A percentile compares a stretch with the other conserved stretches of the same genome.
phyloP scores from a whole-genome alignment of 2,113 vertebrate genomes.

The Nicator chloris region DNA sequence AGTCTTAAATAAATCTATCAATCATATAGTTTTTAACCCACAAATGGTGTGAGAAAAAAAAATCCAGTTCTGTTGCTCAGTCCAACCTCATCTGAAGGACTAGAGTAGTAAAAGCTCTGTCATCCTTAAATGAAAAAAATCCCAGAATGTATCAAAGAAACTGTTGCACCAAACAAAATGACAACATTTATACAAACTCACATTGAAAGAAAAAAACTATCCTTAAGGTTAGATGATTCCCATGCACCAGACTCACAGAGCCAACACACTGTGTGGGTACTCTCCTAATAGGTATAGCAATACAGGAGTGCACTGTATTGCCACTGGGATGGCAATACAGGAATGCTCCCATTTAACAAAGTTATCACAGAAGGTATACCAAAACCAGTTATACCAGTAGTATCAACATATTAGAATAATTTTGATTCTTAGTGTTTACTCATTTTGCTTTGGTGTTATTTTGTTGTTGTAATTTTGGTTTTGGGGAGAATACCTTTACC shows the following conservation, averaged over 20 bases:
- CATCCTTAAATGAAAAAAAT: background rate
- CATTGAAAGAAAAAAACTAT: background rate
- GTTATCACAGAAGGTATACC: background rate
- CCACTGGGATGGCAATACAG: background rate
- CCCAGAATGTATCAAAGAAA: background rate
- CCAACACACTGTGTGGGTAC: background rate
- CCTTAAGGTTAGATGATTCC: background rate
- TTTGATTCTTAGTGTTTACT: background rate
- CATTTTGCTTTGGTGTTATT: background rate
- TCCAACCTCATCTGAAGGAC: background rate
- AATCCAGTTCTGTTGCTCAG: background rate
- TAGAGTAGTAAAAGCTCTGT: background rate
- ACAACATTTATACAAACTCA: background rate
- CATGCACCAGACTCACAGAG: background rate
- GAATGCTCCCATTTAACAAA: background rate
- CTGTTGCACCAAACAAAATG: background rate
- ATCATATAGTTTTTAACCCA: background rate
- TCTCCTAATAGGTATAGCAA: background rate
- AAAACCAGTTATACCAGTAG: background rate
- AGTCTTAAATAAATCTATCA: background rate
- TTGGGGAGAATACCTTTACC: no score
- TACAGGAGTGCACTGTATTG: rapidly evolving
- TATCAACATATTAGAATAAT: background rate
- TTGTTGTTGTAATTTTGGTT: background rate
- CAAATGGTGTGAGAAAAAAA: background rate